These are phyloP conservation scores for Sorex maritimensis DNA, from an alignment of 2,797 vertebrate species.

Conservation along the genomic window DNA sequence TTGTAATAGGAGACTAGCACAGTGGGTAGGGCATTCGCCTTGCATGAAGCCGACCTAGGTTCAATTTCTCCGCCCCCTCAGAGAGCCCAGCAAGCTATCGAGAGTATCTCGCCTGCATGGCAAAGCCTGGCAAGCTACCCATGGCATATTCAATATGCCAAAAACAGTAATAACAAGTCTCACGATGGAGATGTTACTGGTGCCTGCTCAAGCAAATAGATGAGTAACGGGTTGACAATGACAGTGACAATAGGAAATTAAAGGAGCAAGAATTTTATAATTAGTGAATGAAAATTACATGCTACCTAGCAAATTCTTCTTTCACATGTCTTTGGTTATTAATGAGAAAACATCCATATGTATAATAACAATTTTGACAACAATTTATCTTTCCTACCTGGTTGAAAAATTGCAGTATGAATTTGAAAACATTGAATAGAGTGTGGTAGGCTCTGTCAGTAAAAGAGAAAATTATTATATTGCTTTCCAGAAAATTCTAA, in stretches of 20 bases:
- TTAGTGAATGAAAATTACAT: neutral
- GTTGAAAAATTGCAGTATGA: neutral
- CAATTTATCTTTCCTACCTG: neutral
- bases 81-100: too few relatives aligned
- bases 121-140: too few relatives aligned
- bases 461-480: constrained; percentile 1
- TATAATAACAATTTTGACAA: neutral
- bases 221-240: too few relatives aligned
- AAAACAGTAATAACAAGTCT: too few relatives aligned
- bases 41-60: too few relatives aligned
- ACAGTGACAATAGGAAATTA: neutral
- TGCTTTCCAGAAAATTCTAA: constrained; percentile 96
- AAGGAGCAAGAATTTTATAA: constrained; percentile 16
- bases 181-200: too few relatives aligned
- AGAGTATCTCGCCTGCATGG: too few relatives aligned
- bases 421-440: constrained; percentile 48
- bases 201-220: too few relatives aligned
- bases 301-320: neutral
- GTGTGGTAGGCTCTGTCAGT: neutral
- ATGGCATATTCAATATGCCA: too few relatives aligned
- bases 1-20: neutral
- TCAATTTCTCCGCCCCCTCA: too few relatives aligned
- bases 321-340: neutral
- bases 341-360: neutral
- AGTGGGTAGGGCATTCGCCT: too few relatives aligned